These are phyloP conservation scores for Melipona bicolor DNA, from an alignment of 2,888 invertebrate genomes.

Conservation along the genomic window DNA sequence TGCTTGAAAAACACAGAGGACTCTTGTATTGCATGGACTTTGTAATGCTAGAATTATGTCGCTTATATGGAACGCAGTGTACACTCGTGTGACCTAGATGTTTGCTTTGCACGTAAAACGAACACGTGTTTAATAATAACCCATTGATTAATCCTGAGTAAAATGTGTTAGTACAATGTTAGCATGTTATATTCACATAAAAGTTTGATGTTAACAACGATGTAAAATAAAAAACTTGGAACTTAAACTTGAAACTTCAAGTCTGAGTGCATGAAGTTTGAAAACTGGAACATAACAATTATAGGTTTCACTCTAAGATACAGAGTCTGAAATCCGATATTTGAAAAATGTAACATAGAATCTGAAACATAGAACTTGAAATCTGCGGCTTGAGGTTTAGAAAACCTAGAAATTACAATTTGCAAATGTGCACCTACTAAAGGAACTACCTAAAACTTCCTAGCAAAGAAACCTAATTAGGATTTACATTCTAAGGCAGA, in stretches of 20 bases:
- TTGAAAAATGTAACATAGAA: neutral
- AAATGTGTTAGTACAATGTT: neutral
- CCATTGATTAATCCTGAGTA: conserved; percentile 6
- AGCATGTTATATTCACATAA: neutral
- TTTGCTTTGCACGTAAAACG: neutral
- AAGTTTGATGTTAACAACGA: neutral
- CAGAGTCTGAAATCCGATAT: neutral
- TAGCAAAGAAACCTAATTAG: neutral
- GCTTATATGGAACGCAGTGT: neutral
- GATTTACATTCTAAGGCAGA: neutral
- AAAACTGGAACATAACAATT: neutral
- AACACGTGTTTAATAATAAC: conserved; percentile 4
- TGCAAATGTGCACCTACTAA: neutral
- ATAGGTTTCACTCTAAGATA: neutral
- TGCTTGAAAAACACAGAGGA: neutral
- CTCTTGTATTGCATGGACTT: neutral
- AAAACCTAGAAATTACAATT: neutral
- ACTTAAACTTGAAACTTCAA: neutral
- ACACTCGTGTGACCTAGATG: conserved; percentile 15
- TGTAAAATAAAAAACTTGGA: neutral
- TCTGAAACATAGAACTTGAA: neutral
- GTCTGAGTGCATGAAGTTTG: neutral
- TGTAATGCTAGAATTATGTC: neutral
- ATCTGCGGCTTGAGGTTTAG: neutral
- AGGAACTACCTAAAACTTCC: no score